Conservation (phyloP, 2,797 vertebrate species). For the Microcaecilia unicolor region DNA sequence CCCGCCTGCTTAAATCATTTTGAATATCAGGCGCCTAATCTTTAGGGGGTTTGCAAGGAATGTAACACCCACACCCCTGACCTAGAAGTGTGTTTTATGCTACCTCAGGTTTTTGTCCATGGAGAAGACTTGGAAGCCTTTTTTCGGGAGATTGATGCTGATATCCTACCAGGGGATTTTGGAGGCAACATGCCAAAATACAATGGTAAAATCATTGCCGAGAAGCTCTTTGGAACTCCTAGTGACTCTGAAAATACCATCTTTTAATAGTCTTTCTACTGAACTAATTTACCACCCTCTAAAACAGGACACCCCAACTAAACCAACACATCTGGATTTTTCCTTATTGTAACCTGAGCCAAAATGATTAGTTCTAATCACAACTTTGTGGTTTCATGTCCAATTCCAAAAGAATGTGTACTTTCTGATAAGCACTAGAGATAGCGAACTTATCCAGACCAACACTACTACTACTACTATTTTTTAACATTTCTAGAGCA, state of each 20-base stretch:
- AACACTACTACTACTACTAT: no score
- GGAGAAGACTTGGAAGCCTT: slow-evolving; percentile 82
- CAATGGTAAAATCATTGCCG: slow-evolving; percentile 64
- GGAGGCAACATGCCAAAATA: slow-evolving; percentile 73
- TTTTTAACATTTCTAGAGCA: no score
- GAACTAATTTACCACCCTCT: background rate
- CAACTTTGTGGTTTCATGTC: no score
- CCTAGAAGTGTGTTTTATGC: no score
- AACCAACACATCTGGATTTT: no score
- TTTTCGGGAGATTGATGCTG: slow-evolving; percentile 73
- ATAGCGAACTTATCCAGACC: no score
- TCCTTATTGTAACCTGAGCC: slow-evolving; percentile 11
- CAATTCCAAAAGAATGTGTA: no score
- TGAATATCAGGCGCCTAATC: no score
- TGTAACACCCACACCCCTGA: no score
- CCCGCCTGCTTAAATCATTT: no score
- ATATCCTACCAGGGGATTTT: slow-evolving; percentile 82
- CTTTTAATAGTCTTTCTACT: slow-evolving; percentile 53
- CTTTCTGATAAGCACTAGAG: no score
- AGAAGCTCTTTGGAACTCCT: slow-evolving; percentile 72
- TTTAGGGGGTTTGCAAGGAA: no score
- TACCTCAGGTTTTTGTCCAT: slow-evolving; percentile 77
- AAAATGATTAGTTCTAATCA: background rate
- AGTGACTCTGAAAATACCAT: slow-evolving; percentile 73
- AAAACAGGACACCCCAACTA: slow-evolving; percentile 5